A percentile compares a stretch with the other conserved stretches of the same genome.
Conservation (phyloP, 37 sponge, comb jelly and placozoan genomes). For the Eunapius fragilis region DNA sequence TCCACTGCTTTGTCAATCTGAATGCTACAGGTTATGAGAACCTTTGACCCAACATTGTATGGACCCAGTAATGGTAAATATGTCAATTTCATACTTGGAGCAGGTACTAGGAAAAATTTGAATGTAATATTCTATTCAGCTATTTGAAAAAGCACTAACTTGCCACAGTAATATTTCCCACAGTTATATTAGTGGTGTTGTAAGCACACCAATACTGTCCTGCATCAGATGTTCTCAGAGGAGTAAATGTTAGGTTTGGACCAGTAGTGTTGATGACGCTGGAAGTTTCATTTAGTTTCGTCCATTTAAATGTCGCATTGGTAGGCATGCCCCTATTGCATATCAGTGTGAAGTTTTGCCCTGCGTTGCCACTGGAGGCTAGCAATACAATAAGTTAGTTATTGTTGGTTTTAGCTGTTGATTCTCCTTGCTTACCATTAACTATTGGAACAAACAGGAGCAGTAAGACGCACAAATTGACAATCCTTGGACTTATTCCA, state of each 20-base stretch:
- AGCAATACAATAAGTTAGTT: too few species aligned
- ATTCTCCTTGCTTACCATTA: too few species aligned
- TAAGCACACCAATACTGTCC: constrained; percentile 39
- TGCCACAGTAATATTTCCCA: background rate
- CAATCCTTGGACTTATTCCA: too few species aligned
- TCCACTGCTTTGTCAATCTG: background rate
- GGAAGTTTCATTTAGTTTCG: too few species aligned
- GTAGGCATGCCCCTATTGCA: too few species aligned
- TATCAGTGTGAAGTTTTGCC: too few species aligned
- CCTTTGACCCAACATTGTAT: background rate
- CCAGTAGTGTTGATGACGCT: too few species aligned
- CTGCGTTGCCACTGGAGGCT: too few species aligned
- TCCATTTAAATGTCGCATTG: too few species aligned
- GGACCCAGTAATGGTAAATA: background rate
- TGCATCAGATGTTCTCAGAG: constrained; percentile 39
- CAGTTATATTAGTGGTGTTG: background rate
- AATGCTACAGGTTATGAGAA: background rate
- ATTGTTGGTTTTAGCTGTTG: too few species aligned
- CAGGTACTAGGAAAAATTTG: background rate
- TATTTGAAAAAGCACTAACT: constrained; percentile 22
- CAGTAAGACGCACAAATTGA: too few species aligned
- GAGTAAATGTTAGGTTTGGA: constrained; percentile 3
- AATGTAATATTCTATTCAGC: background rate
- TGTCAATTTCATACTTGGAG: background rate
- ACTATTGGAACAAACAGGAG: too few species aligned